Evolutionary conservation across 2,113 vertebrate genomes (phyloP).

Genomic region (Mobula birostris): DNA sequence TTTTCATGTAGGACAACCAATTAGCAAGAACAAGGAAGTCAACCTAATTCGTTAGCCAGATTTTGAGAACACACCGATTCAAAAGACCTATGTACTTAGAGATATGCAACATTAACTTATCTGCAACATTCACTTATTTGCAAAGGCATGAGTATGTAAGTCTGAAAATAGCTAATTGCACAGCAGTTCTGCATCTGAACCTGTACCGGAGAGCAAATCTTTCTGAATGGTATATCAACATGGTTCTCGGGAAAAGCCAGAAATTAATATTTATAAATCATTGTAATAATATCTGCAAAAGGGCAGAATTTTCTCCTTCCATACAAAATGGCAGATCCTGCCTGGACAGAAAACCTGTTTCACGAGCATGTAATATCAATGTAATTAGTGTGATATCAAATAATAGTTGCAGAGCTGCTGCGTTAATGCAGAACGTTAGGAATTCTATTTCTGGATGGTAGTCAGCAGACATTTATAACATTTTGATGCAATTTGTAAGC

Average conservation of each 20-base stretch:
- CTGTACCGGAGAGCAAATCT: background rate
- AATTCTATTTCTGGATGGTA: background rate
- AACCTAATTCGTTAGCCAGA: background rate
- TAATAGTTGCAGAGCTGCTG: background rate
- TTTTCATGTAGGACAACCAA: background rate
- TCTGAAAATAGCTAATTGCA: background rate
- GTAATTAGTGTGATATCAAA: background rate
- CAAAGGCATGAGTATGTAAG: too few species aligned
- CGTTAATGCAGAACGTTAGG: background rate
- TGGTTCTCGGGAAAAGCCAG: background rate
- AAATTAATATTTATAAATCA: slow-evolving; percentile 28
- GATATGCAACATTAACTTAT: background rate
- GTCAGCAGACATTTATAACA: background rate
- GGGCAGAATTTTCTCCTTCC: background rate
- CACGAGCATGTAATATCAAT: background rate
- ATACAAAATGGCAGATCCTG: background rate
- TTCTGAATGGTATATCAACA: background rate
- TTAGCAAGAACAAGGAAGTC: background rate
- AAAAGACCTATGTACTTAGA: background rate
- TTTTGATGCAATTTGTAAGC: background rate
- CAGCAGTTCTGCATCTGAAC: background rate
- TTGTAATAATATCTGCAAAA: background rate
- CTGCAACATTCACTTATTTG: background rate
- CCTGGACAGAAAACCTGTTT: background rate
- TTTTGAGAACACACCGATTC: background rate